Percentiles rank a stretch among this genome's conserved stretches.
Evolutionary conservation across 2,888 invertebrate species (phyloP).

Genomic region (Melanophora roralis): DNA sequence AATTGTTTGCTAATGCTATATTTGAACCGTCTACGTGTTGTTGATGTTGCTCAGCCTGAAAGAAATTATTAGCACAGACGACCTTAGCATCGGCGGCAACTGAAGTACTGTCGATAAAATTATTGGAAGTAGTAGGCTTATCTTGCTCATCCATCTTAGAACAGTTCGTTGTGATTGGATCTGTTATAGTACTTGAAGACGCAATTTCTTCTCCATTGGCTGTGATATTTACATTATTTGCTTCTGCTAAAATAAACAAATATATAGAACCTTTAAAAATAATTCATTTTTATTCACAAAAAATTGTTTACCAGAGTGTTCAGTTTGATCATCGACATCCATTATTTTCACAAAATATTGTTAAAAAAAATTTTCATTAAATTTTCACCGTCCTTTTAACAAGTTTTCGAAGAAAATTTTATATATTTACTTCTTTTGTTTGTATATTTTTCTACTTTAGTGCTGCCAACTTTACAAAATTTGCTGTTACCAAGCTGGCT

Average conservation of each 20-base stretch:
- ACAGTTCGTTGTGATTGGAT: not conserved
- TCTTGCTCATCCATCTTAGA: not conserved
- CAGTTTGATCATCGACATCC: slow-evolving; percentile 59
- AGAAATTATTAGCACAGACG: not conserved
- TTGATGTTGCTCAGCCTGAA: not conserved
- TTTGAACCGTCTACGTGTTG: not conserved
- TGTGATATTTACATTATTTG: not conserved
- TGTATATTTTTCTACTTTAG: not conserved
- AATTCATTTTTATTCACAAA: not conserved
- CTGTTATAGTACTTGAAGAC: slow-evolving; percentile 28
- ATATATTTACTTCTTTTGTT: slow-evolving; percentile 4
- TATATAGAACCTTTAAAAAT: not conserved
- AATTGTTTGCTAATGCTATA: too few relatives aligned
- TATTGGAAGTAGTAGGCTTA: slow-evolving; percentile 17
- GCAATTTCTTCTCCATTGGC: slow-evolving; percentile 29
- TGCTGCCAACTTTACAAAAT: slow-evolving; percentile 1
- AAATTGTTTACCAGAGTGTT: slow-evolving; percentile 22
- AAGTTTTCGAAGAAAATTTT: slow-evolving; percentile 23
- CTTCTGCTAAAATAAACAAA: not conserved
- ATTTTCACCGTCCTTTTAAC: slow-evolving; percentile 27
- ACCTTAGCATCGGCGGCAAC: not conserved
- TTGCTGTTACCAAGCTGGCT: not conserved
- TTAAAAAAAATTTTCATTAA: not conserved
- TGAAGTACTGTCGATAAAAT: not conserved
- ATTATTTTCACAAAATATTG: slow-evolving; percentile 19